Conservation (phyloP, 2,113 vertebrate species). For the Odontophorus gujanensis region DNA sequence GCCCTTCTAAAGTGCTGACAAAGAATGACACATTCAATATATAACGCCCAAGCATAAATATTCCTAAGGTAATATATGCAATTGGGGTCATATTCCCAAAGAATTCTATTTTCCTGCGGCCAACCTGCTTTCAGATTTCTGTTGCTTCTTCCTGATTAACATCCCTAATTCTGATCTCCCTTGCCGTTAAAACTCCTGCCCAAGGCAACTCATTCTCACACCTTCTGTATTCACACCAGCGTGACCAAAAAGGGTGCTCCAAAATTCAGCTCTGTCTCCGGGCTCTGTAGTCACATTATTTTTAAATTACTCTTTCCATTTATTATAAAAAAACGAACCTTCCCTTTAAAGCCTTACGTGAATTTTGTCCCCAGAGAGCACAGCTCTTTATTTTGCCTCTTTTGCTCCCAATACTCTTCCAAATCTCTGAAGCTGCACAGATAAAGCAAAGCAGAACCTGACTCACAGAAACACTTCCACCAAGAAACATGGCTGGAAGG, state of each 20-base stretch:
- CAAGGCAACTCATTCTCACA: not conserved
- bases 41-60: not conserved
- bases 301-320: not conserved
- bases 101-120: not conserved
- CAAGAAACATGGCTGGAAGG: not conserved
- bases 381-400: not conserved
- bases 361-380: not conserved
- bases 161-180: not conserved
- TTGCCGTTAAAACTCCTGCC: constrained; percentile 12
- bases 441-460: not conserved
- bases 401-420: not conserved
- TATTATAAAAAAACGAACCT: not conserved
- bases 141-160: constrained; percentile 27
- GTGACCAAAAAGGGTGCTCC: not conserved
- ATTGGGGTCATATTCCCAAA: not conserved
- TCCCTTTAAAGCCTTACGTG: not conserved
- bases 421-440: not conserved
- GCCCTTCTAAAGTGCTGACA: not conserved
- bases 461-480: not conserved
- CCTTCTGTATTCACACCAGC: not conserved
- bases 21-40: constrained; percentile 22
- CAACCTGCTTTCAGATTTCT: constrained; percentile 3
- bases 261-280: not conserved
- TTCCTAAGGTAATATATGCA: not conserved
- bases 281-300: not conserved